Conservation (phyloP, 2,113 vertebrate genomes). For the Triplophysa rosa region DNA sequence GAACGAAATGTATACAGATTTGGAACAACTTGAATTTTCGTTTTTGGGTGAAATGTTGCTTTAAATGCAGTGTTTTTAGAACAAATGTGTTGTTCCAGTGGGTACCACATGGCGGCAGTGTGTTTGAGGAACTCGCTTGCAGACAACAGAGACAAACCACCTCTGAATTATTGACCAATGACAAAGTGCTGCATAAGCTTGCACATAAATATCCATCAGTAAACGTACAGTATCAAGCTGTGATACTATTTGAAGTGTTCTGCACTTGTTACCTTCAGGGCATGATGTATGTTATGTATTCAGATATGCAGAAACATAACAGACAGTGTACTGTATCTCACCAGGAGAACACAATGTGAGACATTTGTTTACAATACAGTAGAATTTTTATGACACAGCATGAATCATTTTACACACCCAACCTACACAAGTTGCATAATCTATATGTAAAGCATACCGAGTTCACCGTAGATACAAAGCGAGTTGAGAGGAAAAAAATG, state of each 20-base stretch:
- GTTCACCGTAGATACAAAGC: not conserved
- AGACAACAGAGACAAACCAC: not conserved
- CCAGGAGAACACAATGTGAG: not conserved
- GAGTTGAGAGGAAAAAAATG: not conserved
- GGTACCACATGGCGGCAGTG: slow-evolving; percentile 30
- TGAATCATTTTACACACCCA: slow-evolving; percentile 18
- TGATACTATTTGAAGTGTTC: not conserved
- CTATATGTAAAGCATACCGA: not conserved
- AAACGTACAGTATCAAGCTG: not conserved
- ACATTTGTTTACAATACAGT: slow-evolving; percentile 18
- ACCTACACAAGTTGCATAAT: slow-evolving; percentile 4
- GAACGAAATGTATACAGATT: no score
- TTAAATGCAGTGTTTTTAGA: not conserved
- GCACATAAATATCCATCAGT: not conserved
- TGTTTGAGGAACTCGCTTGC: not conserved
- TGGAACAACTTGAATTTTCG: no score
- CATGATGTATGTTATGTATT: no score
- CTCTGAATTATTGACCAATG: not conserved
- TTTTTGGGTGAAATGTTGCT: not conserved
- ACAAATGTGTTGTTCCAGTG: not conserved
- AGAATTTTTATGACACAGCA: not conserved
- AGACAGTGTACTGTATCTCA: not conserved
- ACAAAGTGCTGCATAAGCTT: not conserved
- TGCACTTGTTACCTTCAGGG: no score
- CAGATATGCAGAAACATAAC: not conserved